Base-by-base conservation (phyloP, 2,113 vertebrate species). In the Nothoprocta pentlandii region DNA sequence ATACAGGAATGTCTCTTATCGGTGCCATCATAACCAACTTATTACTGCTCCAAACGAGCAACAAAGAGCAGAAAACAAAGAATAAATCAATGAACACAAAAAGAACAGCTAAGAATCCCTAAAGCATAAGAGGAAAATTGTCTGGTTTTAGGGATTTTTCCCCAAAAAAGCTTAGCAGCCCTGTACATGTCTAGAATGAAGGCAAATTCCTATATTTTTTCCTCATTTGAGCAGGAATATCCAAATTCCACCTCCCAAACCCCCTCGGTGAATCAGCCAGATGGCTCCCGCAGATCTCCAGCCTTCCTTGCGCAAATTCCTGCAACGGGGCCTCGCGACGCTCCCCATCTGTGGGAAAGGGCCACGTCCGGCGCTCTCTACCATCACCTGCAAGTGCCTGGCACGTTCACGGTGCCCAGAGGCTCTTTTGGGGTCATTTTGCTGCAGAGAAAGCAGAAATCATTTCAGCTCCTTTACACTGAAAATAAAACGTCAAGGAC, bases 281-380 rank as follows among this genome's bases (percentile, higher is more conserved):
- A 22, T 30, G 1, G 0, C 6, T 14, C 3, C 30, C 12, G 39
- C 3, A 14, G 0, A 46, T 1, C 28, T 8, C 2, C 2, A 3
- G 12, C 8, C 49, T 51, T 51, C 47, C 49, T 47, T 34, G 1
- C 1, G 15, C 34, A 20, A 32, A 34, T 19, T 61, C 63, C 63
- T 34, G 16, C 25, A 20, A 0, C 23, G 1, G 12, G 0, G 1
- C 53, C 46, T 3, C 4, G 14, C 5, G 0, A 0, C 81, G 4
- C 0, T 54, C 19, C 49, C 20, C 49, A 9, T 10, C 49, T 21
- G 10, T 23, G 49, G 49, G 49, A 49, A 49, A 23, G 9, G 49
- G 49, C 49, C 13, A 7, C 16, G 46, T 16, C 15, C 46, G 16
- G 16, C 46, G 16, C 21, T 4, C 49, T 49, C 49, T 21, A 10